Percentiles rank a stretch among this genome's conserved stretches.
Evolutionary conservation across 2,797 vertebrate species (phyloP).

Genomic region (Acrossocheilus wenchowensis): DNA sequence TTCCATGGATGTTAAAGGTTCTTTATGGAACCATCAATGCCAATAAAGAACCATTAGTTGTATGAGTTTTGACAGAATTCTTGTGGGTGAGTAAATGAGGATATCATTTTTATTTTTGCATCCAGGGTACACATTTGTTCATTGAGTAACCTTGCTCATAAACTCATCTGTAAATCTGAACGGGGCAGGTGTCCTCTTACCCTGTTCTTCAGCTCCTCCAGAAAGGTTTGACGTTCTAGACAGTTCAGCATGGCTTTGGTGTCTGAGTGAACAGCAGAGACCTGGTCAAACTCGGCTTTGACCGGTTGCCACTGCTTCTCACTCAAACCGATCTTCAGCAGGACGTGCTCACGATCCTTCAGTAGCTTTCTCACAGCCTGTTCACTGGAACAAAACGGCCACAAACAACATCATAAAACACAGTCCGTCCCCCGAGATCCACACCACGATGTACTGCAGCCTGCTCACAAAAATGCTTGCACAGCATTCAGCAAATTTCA

Average conservation of each 20-base stretch:
- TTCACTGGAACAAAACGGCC: conserved; percentile 63
- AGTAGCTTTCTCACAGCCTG: conserved; percentile 71
- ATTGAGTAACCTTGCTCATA: not conserved
- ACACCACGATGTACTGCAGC: not conserved
- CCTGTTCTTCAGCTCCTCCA: conserved; percentile 79
- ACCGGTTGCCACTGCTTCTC: conserved; percentile 75
- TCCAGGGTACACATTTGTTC: not conserved
- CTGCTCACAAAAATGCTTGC: conserved; percentile 3
- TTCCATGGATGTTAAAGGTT: not conserved
- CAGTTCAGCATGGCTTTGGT: conserved; percentile 72
- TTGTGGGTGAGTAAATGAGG: not conserved
- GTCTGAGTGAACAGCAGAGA: conserved; percentile 68
- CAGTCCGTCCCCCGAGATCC: conserved; percentile 10
- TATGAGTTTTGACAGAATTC: not conserved
- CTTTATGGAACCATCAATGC: not conserved
- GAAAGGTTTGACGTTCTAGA: conserved; percentile 69
- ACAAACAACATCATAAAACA: conserved; percentile 53
- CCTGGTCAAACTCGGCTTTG: conserved; percentile 72
- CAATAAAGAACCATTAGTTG: not conserved
- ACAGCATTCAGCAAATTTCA: conserved; percentile 20
- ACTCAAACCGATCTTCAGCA: conserved; percentile 73
- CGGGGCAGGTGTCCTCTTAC: conserved; percentile 67
- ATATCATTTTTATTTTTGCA: not conserved
- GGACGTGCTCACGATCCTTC: conserved; percentile 72
- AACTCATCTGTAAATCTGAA: not conserved